A percentile compares a stretch with the other conserved stretches of the same genome.
Conservation (phyloP, 1,140 invertebrate species). For the Coelopa frigida region DNA sequence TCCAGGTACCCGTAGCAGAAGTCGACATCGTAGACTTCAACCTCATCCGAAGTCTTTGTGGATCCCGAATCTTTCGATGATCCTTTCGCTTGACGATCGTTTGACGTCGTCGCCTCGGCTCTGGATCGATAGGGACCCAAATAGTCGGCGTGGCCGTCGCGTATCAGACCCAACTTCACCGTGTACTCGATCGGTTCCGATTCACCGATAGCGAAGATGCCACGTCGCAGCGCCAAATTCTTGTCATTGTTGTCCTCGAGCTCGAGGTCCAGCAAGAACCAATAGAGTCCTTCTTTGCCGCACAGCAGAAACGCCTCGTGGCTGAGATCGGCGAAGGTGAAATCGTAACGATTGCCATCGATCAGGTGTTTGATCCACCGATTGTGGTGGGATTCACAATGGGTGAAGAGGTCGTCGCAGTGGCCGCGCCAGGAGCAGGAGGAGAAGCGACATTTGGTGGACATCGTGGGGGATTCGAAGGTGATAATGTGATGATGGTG, state of each 20-base stretch:
- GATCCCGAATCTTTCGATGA: too few species aligned
- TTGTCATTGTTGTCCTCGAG: too few species aligned
- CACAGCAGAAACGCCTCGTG: not conserved
- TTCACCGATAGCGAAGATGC: constrained; percentile 6
- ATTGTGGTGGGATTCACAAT: constrained; percentile 3
- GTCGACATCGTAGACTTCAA: not conserved
- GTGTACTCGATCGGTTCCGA: not conserved
- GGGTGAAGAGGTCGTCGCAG: constrained; percentile 4
- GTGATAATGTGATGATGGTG: too few species aligned
- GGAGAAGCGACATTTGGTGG: not conserved
- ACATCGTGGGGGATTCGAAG: constrained; percentile 5
- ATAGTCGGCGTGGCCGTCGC: not conserved
- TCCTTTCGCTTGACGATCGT: too few species aligned
- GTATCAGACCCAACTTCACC: not conserved
- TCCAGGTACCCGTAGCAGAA: not conserved
- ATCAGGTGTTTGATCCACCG: not conserved
- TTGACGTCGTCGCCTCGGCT: not conserved
- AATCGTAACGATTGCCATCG: not conserved
- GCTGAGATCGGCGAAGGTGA: not conserved
- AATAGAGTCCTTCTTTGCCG: constrained; percentile 1
- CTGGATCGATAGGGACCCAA: not conserved
- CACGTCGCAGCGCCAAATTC: not conserved
- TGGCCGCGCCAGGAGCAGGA: not conserved
- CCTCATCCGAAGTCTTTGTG: too few species aligned
- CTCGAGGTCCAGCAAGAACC: not conserved